A percentile compares a stretch with the other conserved stretches of the same genome.
These are phyloP conservation scores for Argentina silus DNA, from an alignment of 2,797 vertebrate genomes.

Conservation along the genomic window DNA sequence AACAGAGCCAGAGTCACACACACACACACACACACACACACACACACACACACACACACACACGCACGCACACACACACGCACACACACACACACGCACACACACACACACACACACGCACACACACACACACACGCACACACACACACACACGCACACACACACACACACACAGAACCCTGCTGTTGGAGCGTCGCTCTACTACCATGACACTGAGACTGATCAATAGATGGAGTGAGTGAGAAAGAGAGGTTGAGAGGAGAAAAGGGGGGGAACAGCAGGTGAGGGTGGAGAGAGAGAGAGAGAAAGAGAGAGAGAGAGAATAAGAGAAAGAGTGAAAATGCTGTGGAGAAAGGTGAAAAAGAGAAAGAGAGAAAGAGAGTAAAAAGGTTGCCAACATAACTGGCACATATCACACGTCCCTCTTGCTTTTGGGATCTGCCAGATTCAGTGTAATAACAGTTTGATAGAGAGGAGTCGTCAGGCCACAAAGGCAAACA, in stretches of 20 bases:
- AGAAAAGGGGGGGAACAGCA: constrained; percentile 13
- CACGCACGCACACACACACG: neutral
- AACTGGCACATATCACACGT: constrained; percentile 60
- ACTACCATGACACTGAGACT: constrained; percentile 36
- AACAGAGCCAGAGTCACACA: constrained; percentile 39
- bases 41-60: neutral
- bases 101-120: constrained; percentile 2
- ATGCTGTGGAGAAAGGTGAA: constrained; percentile 6
- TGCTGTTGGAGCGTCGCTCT: constrained; percentile 14
- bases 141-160: constrained; percentile 18
- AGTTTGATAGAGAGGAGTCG: constrained; percentile 79
- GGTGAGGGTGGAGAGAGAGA: constrained; percentile 23
- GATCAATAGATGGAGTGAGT: constrained; percentile 45
- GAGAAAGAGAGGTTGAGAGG: constrained; percentile 28
- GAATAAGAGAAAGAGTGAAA: constrained; percentile 17
- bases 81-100: constrained; percentile 24
- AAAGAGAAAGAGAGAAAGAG: constrained; percentile 42
- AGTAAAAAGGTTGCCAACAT: constrained; percentile 62
- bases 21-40: neutral
- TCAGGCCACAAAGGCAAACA: constrained; percentile 80
- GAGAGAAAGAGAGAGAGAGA: constrained; percentile 22
- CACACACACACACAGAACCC: constrained; percentile 3
- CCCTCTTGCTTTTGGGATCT: constrained; percentile 74
- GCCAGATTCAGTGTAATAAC: constrained; percentile 79
- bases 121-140: constrained; percentile 6